Conservation (phyloP, 2,888 invertebrate genomes). For the Lobophora halterata region DNA sequence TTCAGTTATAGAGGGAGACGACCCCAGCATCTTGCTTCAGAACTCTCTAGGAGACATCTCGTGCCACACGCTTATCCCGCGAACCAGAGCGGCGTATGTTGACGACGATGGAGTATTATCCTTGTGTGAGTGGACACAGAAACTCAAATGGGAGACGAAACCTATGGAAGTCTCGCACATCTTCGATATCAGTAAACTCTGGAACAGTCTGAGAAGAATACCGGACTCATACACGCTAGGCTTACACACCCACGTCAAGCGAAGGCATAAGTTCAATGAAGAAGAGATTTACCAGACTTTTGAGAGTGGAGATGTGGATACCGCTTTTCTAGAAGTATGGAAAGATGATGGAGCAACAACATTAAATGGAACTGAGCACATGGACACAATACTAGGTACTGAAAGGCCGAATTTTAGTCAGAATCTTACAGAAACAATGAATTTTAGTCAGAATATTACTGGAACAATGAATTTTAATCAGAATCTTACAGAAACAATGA, state of each 20-base stretch:
- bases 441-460: neutral
- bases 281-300: constrained; percentile 54
- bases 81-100: constrained; percentile 51
- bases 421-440: constrained; percentile 6
- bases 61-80: constrained; percentile 54
- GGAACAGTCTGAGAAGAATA: constrained; percentile 51
- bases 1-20: constrained; percentile 46
- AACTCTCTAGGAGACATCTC: constrained; percentile 71
- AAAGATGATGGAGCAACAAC: constrained; percentile 31
- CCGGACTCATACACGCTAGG: constrained; percentile 48
- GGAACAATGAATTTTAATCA: neutral
- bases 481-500: neutral
- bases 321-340: constrained; percentile 62
- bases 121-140: constrained; percentile 58
- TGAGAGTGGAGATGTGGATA: constrained; percentile 56
- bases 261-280: constrained; percentile 43
- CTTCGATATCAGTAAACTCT: constrained; percentile 48
- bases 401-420: neutral
- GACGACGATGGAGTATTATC: constrained; percentile 52
- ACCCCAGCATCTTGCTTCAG: constrained; percentile 55
- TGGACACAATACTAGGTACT: too few species aligned
- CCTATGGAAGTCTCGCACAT: constrained; percentile 51
- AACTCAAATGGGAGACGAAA: constrained; percentile 41
- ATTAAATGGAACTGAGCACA: constrained; percentile 18
- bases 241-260: constrained; percentile 22